phyloP scores from a whole-genome alignment of 2,888 invertebrate genomes.

The Zaprionus bogoriensis region DNA sequence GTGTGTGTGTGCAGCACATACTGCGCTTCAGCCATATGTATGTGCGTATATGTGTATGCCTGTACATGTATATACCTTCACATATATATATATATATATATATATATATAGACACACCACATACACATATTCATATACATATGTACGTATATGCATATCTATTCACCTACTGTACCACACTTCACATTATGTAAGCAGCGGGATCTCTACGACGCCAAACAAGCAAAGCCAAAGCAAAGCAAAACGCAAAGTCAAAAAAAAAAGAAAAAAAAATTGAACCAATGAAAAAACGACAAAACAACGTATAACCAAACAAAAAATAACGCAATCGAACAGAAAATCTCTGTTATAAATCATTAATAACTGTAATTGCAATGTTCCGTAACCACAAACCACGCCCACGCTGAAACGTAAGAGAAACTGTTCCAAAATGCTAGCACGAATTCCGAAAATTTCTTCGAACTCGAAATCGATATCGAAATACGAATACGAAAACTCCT shows the following conservation, averaged over 20 bases:
- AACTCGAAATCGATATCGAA: no score
- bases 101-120: slow-evolving; percentile 16
- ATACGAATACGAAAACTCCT: no score
- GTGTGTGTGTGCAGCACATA: slow-evolving; percentile 33
- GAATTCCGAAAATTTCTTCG: slow-evolving; percentile 14
- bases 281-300: slow-evolving; percentile 25
- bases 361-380: slow-evolving; percentile 56
- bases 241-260: slow-evolving; percentile 38
- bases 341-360: slow-evolving; percentile 73
- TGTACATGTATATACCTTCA: slow-evolving; percentile 17
- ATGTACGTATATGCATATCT: slow-evolving; percentile 62
- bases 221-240: slow-evolving; percentile 32
- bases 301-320: slow-evolving; percentile 52
- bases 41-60: slow-evolving; percentile 29
- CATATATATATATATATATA: slow-evolving; percentile 40
- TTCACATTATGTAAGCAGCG: slow-evolving; percentile 70
- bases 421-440: slow-evolving; percentile 38
- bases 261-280: slow-evolving; percentile 23
- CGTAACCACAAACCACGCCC: slow-evolving; percentile 61
- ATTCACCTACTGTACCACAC: slow-evolving; percentile 73
- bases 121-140: slow-evolving; percentile 53
- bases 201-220: slow-evolving; percentile 58
- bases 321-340: slow-evolving; percentile 61
- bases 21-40: slow-evolving; percentile 37
- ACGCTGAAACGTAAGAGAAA: slow-evolving; percentile 67